Evolutionary conservation across 2,888 invertebrate species (phyloP).

Genomic region (Meloe dianella): DNA sequence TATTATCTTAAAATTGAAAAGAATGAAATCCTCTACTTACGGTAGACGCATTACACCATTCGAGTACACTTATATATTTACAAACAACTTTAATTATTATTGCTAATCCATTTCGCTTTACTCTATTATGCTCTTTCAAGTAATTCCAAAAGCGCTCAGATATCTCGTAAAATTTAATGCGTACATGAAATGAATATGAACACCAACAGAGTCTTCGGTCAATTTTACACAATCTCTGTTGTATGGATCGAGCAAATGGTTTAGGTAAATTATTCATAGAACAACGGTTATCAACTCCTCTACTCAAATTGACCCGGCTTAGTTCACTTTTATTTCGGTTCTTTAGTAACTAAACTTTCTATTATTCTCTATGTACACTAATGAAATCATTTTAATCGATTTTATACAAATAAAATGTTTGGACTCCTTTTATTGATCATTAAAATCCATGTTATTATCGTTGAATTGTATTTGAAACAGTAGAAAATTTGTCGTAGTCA

Average conservation of each 20-base stretch:
- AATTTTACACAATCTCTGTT: conserved; percentile 22
- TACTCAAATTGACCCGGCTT: conserved; percentile 21
- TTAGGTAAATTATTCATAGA: conserved; percentile 30
- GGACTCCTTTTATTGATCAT: not conserved
- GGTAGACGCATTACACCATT: not conserved
- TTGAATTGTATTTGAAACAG: no score
- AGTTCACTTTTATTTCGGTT: conserved; percentile 19
- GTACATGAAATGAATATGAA: conserved; percentile 37
- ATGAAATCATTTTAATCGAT: conserved; percentile 15
- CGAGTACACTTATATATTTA: not conserved
- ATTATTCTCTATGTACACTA: not conserved
- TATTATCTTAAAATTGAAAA: not conserved
- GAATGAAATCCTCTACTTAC: not conserved
- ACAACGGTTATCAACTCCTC: conserved; percentile 26
- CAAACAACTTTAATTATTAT: not conserved
- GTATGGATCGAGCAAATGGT: conserved; percentile 24
- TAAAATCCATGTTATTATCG: not conserved
- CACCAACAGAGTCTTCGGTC: conserved; percentile 24
- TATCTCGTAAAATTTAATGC: conserved; percentile 36
- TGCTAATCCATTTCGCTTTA: not conserved
- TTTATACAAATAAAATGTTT: conserved; percentile 10
- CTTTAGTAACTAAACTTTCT: not conserved
- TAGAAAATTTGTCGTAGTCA: not conserved
- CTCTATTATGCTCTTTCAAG: conserved; percentile 15
- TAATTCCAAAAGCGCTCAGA: conserved; percentile 25